Base-by-base conservation (phyloP, 1,140 invertebrate genomes). In the Cepaea nemoralis region DNA sequence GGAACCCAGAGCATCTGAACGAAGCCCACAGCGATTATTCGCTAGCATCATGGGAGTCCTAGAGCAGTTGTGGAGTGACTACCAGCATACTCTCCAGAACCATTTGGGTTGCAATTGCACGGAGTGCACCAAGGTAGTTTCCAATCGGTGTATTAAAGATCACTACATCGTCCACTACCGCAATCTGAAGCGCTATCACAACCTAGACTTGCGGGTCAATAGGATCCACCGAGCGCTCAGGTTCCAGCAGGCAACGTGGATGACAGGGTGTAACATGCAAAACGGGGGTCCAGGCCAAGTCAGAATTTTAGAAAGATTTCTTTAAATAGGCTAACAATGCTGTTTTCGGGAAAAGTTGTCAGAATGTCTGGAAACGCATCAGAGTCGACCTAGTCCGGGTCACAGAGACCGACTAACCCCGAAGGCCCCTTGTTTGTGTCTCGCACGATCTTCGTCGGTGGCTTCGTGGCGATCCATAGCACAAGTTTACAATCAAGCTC, bases 281-380 rank as follows among this genome's bases (percentile, higher is more conserved):
- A 35, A 71, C 63, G 71, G 48, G 66, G 45, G 42, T 83, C 81
- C 48, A 55, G n/a, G 50, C 50, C 16, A 45, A 76, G 50, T 90
- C 86, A 80, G 87, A 87, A 35, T 92, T 93, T 85, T 88, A 90
- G 83, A 90, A 92, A 85, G 88, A 92, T 79, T 88, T 91, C 75
- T 93, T 83, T 81, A 55, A 93, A 87, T 75, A 92, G 8, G 87
- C 91, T 83, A 92, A 90, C 78, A 92, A 92, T 83, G 63, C 85
- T 45, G 83, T 91, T 19, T 93, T 92, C 85, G 92, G 42, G 70
- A 77, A 33, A 37, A 82, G 39, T 77, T 78, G 31, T 82, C 73
- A 45, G 19, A 55, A 55, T 22, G 55, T 71, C 6, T 63, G 81
- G 22, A 39, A 87, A 86, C 75, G 91, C 66, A 83, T 87, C 22